A percentile compares a stretch with the other conserved stretches of the same genome.
Evolutionary conservation across 1,140 invertebrate genomes (phyloP).

Genomic region (Monochamus saltuarius): DNA sequence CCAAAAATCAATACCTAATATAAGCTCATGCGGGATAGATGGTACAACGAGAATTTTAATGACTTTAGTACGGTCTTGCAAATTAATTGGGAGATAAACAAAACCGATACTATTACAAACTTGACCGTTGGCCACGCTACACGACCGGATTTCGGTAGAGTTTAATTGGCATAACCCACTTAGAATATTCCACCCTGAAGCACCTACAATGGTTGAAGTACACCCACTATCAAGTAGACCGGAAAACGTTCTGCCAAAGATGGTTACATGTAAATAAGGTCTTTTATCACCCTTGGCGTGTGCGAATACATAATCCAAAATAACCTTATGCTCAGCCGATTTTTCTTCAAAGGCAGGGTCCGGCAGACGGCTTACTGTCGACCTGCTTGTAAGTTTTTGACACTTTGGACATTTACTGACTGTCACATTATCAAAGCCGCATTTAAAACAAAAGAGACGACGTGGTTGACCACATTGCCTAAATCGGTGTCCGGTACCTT

Average conservation of each 20-base stretch:
- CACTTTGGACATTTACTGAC: background rate
- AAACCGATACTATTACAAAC: background rate
- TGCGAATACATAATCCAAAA: background rate
- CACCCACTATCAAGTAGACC: background rate
- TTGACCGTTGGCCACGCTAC: background rate
- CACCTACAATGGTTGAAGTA: background rate
- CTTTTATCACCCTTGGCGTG: slow-evolving; percentile 1
- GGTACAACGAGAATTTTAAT: background rate
- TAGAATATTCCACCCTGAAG: background rate
- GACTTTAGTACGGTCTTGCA: background rate
- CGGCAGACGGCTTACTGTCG: no score
- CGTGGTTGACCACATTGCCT: no score
- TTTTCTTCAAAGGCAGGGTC: no score
- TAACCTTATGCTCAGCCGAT: no score
- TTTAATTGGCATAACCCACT: background rate
- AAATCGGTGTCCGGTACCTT: no score
- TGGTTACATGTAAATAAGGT: background rate
- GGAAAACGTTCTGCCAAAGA: background rate
- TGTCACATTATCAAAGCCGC: no score
- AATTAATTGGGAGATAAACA: background rate
- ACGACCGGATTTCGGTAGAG: background rate
- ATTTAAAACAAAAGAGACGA: no score
- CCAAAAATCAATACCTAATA: slow-evolving; percentile 13
- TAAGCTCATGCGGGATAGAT: background rate
- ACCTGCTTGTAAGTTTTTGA: background rate